These are phyloP conservation scores for Notamacropus eugenii DNA, from an alignment of 2,797 vertebrate genomes.

Conservation along the genomic window DNA sequence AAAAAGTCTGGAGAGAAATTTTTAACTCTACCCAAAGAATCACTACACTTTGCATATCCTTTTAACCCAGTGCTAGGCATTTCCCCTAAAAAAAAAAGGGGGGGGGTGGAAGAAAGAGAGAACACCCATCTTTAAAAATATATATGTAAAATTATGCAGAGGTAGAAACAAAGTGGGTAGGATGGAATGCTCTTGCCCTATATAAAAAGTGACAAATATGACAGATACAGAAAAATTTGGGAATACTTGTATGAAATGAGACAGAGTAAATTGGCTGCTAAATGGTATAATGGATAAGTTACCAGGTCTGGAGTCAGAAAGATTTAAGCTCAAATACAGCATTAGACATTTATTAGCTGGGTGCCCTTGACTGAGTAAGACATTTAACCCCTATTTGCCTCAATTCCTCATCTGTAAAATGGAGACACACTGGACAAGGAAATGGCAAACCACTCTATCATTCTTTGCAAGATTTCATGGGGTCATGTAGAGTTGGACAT, in stretches of 20 bases:
- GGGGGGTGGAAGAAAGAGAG: background rate
- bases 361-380: background rate
- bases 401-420: background rate
- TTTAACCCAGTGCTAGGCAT: background rate
- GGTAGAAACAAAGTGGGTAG: background rate
- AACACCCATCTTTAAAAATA: background rate
- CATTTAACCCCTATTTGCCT: background rate
- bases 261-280: background rate
- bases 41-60: background rate
- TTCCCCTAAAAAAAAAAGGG: background rate
- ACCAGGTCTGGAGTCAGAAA: background rate
- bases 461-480: background rate
- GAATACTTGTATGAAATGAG: background rate
- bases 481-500: no score
- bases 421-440: background rate
- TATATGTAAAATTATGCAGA: background rate
- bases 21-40: background rate
- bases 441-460: background rate
- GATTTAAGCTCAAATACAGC: background rate
- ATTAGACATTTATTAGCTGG: background rate
- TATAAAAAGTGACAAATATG: background rate
- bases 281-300: background rate
- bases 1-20: no score
- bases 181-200: background rate
- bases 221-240: background rate